A percentile compares a stretch with the other conserved stretches of the same genome.
These are phyloP conservation scores for Spodoptera picta DNA, from an alignment of 2,888 invertebrate genomes.

Conservation along the genomic window DNA sequence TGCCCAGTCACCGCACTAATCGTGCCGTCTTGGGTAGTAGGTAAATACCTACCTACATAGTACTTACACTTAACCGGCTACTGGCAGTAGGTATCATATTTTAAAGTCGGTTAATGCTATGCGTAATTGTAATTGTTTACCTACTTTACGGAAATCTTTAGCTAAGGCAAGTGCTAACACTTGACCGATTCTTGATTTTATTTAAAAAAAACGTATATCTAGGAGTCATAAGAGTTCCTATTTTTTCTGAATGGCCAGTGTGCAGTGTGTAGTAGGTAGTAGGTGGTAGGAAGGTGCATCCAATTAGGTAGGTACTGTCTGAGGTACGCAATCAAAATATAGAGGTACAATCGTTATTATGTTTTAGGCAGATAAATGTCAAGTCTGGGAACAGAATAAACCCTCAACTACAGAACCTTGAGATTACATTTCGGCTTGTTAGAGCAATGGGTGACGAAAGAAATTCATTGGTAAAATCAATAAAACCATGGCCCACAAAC, in stretches of 20 bases:
- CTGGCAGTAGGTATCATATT: no score
- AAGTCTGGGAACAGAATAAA: no score
- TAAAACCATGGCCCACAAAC: constrained; percentile 35
- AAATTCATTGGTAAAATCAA: constrained; percentile 36
- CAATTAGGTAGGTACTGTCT: neutral
- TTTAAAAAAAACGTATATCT: neutral
- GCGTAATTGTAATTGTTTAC: constrained; percentile 26
- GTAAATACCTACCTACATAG: no score
- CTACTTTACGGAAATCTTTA: constrained; percentile 25
- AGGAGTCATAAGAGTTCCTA: no score
- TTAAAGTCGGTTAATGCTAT: constrained; percentile 41
- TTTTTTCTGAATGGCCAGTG: no score
- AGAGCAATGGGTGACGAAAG: constrained; percentile 6
- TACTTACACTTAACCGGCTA: no score
- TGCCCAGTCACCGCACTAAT: no score
- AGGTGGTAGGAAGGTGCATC: neutral
- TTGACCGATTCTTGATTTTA: constrained; percentile 44
- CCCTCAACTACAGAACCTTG: no score
- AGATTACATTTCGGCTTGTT: neutral
- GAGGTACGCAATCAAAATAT: no score
- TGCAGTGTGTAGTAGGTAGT: neutral
- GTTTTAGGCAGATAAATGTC: no score
- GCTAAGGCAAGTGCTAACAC: constrained; percentile 15
- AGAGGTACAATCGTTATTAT: no score
- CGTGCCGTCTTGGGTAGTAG: no score